These are phyloP conservation scores for Scalopus aquaticus DNA, from an alignment of 2,113 vertebrate genomes.

Conservation along the genomic window DNA sequence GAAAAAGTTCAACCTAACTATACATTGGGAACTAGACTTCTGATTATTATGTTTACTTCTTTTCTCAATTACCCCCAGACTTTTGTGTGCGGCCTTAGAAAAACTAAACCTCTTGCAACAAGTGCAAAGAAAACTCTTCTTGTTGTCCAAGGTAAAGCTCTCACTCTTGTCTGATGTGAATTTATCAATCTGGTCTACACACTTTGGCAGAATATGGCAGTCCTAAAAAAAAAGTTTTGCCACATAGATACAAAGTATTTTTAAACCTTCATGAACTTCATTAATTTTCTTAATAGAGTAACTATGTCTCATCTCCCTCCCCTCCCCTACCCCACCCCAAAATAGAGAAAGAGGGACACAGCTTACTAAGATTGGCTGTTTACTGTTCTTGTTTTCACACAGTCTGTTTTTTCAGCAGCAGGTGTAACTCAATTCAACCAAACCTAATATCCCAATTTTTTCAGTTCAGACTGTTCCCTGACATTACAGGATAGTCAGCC, in stretches of 20 bases:
- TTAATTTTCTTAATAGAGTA: slow-evolving; percentile 67
- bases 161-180: not conserved
- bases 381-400: slow-evolving; percentile 40
- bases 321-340: not conserved
- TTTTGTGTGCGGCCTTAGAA: not conserved
- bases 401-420: slow-evolving; percentile 77
- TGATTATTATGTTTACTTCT: not conserved
- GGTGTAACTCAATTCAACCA: slow-evolving; percentile 51
- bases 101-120: not conserved
- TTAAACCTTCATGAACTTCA: slow-evolving; percentile 69
- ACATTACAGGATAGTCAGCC: slow-evolving; percentile 73
- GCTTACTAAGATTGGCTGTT: slow-evolving; percentile 42
- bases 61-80: not conserved
- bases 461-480: slow-evolving; percentile 65
- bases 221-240: slow-evolving; percentile 50
- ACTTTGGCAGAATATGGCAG: slow-evolving; percentile 29
- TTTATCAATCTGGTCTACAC: slow-evolving; percentile 28
- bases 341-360: slow-evolving; percentile 58
- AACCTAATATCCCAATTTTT: slow-evolving; percentile 76
- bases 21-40: not conserved
- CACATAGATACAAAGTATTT: slow-evolving; percentile 63
- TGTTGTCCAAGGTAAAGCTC: not conserved
- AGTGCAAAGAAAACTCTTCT: not conserved
- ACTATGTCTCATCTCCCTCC: slow-evolving; percentile 24
- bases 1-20: not conserved